phyloP scores from a whole-genome alignment of 2,797 vertebrate species.

The Sebastes hopkinsi region DNA sequence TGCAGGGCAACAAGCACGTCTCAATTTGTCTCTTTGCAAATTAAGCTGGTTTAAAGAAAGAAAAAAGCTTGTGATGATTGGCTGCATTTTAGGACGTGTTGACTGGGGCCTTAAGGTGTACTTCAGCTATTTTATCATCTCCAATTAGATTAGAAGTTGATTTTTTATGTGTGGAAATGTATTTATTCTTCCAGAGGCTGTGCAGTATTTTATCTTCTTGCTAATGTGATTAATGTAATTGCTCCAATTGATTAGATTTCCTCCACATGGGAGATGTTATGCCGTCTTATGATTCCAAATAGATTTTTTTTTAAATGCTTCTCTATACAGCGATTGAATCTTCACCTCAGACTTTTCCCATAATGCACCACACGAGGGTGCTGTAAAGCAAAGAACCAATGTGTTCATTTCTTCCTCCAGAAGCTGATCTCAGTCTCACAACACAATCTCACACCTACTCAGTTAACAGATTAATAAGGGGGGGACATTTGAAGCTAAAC shows the following conservation, averaged over 20 bases:
- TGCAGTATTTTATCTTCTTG: background rate
- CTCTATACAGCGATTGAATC: background rate
- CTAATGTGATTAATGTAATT: background rate
- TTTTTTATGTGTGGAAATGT: background rate
- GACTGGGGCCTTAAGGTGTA: background rate
- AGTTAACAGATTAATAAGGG: background rate
- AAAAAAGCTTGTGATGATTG: background rate
- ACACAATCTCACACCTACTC: too few species aligned
- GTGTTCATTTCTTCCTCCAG: background rate
- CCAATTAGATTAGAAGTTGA: background rate
- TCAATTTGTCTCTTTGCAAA: background rate
- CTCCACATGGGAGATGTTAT: background rate
- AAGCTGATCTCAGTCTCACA: background rate
- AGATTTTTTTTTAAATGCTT: background rate
- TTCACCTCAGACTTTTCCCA: background rate
- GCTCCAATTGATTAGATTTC: background rate
- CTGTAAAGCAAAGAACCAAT: slow-evolving; percentile 4
- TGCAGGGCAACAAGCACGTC: background rate
- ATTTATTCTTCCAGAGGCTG: background rate
- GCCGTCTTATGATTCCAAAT: background rate
- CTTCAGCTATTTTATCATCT: background rate
- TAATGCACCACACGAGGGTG: slow-evolving; percentile 56
- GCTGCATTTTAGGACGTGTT: background rate
- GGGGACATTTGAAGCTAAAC: background rate
- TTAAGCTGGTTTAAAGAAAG: background rate